Conservation (phyloP, 2,113 vertebrate genomes). For the Danio rerio region GRCz12tu NC_133197.1:14169501-14170000, state of each 20-base stretch:
- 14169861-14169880: neutral
- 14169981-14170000: no score
- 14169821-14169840: neutral
- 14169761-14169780: neutral
- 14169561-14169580: conserved; percentile 39
- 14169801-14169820: neutral
- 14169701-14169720: conserved; percentile 46
- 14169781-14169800: neutral
- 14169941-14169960: no score
- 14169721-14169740: neutral
- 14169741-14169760: neutral
- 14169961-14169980: no score
- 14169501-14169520: conserved; percentile 11
- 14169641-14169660: conserved; percentile 27
- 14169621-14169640: conserved; percentile 42
- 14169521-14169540: conserved; percentile 48
- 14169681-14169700: neutral
- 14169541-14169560: conserved; percentile 35
- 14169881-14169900: no score
- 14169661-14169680: conserved; percentile 6
- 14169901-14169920: no score
- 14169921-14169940: no score
- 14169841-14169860: neutral
- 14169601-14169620: conserved; percentile 31
- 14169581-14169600: conserved; percentile 37